A percentile compares a stretch with the other conserved stretches of the same genome.
Evolutionary conservation across 1,140 invertebrate species (phyloP).

Genomic region (Gryon sp.): DNA sequence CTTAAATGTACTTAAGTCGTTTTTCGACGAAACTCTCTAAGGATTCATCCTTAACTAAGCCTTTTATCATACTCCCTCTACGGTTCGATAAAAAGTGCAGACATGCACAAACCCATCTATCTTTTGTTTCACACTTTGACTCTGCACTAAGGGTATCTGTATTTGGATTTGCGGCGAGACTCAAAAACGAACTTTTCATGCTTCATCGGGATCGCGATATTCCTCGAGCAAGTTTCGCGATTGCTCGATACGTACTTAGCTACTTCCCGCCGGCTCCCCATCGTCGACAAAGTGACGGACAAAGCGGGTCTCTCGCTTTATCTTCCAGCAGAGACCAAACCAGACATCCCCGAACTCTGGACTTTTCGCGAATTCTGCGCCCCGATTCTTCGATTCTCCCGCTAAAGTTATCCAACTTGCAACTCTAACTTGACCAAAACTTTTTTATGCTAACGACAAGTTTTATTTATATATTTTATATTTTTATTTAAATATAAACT

Average conservation of each 20-base stretch:
- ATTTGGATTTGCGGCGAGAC: slow-evolving; percentile 27
- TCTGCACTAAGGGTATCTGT: slow-evolving; percentile 19
- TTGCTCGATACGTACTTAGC: slow-evolving; percentile 54
- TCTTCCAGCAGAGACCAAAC: slow-evolving; percentile 31
- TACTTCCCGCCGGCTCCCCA: slow-evolving; percentile 38
- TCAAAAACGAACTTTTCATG: slow-evolving; percentile 53
- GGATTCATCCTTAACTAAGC: slow-evolving; percentile 1
- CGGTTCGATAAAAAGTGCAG: background rate
- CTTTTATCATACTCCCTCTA: background rate
- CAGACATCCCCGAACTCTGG: slow-evolving; percentile 22
- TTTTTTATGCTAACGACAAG: slow-evolving; percentile 69
- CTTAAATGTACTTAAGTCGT: no score
- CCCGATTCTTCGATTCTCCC: slow-evolving; percentile 66
- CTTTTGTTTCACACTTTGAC: slow-evolving; percentile 37
- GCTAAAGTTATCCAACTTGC: slow-evolving; percentile 64
- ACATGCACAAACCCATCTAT: slow-evolving; percentile 1
- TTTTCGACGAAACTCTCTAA: no score
- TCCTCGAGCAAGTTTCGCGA: slow-evolving; percentile 69
- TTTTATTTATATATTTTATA: slow-evolving; percentile 26
- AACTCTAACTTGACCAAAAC: slow-evolving; percentile 67
- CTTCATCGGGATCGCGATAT: slow-evolving; percentile 50
- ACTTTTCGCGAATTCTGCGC: slow-evolving; percentile 48
- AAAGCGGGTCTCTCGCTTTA: slow-evolving; percentile 50
- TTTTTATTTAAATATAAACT: slow-evolving; percentile 52
- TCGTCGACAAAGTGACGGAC: slow-evolving; percentile 51